Evolutionary conservation across 2,113 vertebrate species (phyloP).

Genomic region (Physeter macrocephalus): DNA sequence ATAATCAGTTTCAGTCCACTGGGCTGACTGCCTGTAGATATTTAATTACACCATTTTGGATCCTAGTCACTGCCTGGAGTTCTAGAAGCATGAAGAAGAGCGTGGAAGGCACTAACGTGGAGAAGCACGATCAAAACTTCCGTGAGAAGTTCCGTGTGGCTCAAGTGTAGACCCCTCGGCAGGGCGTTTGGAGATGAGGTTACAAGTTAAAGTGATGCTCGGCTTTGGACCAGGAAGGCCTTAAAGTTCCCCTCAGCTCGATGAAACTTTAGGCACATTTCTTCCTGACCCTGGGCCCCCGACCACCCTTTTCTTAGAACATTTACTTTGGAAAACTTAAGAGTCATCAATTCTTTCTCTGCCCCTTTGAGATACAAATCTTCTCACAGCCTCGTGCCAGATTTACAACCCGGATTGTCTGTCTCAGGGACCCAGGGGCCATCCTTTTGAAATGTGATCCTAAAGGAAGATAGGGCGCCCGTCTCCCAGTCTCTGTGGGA

Average conservation of each 20-base stretch:
- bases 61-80: neutral
- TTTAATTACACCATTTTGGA: neutral
- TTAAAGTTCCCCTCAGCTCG: too few relatives aligned
- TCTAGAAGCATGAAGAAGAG: neutral
- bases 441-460: neutral
- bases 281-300: neutral
- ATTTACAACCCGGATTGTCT: neutral
- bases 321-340: neutral
- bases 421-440: neutral
- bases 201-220: rapidly evolving
- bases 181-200: neutral
- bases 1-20: rapidly evolving
- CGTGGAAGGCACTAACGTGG: rapidly evolving
- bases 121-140: neutral
- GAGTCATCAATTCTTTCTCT: neutral
- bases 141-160: neutral
- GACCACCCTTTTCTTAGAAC: neutral
- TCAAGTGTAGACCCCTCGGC: rapidly evolving
- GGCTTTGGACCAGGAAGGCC: too few relatives aligned
- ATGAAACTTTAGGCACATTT: neutral
- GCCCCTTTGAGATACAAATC: neutral
- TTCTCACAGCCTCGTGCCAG: neutral
- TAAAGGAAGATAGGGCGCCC: rapidly evolving
- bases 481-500: neutral
- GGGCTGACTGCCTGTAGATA: neutral